Evolutionary conservation across 2,888 invertebrate genomes (phyloP).

Genomic region (Hymenopus coronatus): DNA sequence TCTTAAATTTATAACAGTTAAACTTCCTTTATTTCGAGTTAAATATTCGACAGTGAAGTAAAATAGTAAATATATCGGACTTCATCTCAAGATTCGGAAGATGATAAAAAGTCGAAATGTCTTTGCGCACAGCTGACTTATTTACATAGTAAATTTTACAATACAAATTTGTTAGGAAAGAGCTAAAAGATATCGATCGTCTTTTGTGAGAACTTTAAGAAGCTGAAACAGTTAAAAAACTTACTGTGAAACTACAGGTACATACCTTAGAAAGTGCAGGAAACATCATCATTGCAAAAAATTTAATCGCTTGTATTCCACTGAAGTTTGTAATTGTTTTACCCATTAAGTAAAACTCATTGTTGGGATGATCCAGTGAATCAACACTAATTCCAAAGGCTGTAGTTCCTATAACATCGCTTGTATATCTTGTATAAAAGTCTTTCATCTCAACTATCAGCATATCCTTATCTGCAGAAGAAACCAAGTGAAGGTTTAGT

Average conservation of each 20-base stretch:
- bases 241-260: background rate
- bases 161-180: no score
- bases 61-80: no score
- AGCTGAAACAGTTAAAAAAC: background rate
- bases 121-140: no score
- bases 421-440: conserved; percentile 53
- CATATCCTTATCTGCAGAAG: background rate
- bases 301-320: conserved; percentile 22
- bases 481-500: background rate
- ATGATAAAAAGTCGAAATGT: no score
- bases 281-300: conserved; percentile 27
- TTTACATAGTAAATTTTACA: no score
- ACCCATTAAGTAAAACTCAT: conserved; percentile 53
- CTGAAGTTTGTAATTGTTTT: conserved; percentile 34
- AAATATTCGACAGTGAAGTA: no score
- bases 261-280: conserved; percentile 20
- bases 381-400: conserved; percentile 58
- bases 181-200: no score
- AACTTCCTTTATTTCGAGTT: no score
- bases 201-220: no score
- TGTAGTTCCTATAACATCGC: conserved; percentile 58
- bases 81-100: no score
- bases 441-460: conserved; percentile 48
- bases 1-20: no score
- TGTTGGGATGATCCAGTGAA: conserved; percentile 53